phyloP scores from a whole-genome alignment of 2,888 invertebrate genomes.

The Campopleginae sp. region DNA sequence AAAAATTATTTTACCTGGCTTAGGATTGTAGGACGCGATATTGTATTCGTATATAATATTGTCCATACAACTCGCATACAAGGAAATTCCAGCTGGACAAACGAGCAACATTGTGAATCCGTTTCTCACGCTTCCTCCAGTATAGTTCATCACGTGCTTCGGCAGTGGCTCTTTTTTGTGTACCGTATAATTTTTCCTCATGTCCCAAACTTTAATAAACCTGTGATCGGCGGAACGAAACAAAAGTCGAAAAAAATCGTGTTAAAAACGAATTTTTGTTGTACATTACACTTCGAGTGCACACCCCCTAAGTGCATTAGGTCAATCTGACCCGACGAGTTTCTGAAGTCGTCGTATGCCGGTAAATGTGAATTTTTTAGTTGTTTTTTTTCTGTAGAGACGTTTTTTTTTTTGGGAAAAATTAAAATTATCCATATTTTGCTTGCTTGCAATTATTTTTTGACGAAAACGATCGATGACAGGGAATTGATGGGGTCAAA shows the following conservation, averaged over 20 bases:
- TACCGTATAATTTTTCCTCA: slow-evolving; percentile 91
- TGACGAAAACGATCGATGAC: too few species aligned
- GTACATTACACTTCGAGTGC: too few species aligned
- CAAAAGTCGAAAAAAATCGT: slow-evolving; percentile 7
- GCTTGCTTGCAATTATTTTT: too few species aligned
- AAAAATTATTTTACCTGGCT: slow-evolving; percentile 85
- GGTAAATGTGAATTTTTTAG: too few species aligned
- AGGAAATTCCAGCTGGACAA: slow-evolving; percentile 88
- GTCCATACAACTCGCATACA: slow-evolving; percentile 96
- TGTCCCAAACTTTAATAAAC: slow-evolving; percentile 94
- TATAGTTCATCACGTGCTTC: slow-evolving; percentile 90
- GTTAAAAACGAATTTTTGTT: neutral
- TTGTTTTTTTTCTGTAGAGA: too few species aligned
- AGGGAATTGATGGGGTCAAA: too few species aligned
- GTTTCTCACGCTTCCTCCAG: slow-evolving; percentile 89
- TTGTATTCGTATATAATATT: slow-evolving; percentile 94
- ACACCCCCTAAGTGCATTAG: too few species aligned
- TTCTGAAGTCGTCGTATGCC: too few species aligned
- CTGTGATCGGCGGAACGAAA: slow-evolving; percentile 71
- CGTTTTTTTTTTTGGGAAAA: too few species aligned
- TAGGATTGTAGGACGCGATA: slow-evolving; percentile 88
- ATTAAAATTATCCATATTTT: too few species aligned
- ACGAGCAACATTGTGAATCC: slow-evolving; percentile 92
- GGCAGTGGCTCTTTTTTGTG: slow-evolving; percentile 90
- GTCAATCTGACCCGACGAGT: too few species aligned